Conservation (phyloP, 2,888 invertebrate species). For the Luperina testacea region DNA sequence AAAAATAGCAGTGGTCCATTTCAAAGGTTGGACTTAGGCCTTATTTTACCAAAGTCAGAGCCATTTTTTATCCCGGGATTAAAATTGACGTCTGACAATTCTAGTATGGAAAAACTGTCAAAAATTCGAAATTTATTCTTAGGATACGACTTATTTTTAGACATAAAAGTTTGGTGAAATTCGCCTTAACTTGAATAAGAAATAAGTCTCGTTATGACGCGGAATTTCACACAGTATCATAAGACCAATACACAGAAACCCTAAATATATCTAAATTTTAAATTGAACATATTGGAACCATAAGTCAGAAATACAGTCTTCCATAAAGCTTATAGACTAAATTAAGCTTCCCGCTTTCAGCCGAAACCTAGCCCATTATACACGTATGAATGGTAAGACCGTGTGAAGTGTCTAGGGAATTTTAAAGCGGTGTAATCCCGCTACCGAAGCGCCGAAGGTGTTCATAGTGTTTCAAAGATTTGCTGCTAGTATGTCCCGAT, state of each 20-base stretch:
- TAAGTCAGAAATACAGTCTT: neutral
- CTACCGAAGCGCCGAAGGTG: conserved; percentile 57
- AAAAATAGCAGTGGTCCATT: neutral
- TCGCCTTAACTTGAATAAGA: neutral
- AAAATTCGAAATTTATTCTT: neutral
- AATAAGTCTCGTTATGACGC: neutral
- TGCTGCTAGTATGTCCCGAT: conserved; percentile 30
- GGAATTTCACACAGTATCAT: neutral
- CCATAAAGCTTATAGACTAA: neutral
- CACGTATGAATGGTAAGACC: conserved; percentile 66
- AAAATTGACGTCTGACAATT: neutral
- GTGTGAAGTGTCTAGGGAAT: conserved; percentile 71
- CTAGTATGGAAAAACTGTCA: neutral
- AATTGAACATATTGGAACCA: neutral
- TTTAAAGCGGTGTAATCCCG: conserved; percentile 71
- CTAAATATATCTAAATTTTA: neutral
- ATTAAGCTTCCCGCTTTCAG: conserved; percentile 34
- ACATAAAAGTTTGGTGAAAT: neutral
- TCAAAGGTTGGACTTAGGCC: neutral
- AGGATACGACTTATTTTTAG: neutral
- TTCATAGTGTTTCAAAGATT: conserved; percentile 45
- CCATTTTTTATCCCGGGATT: neutral
- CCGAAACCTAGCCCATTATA: conserved; percentile 44
- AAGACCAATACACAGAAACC: neutral
- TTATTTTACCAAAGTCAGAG: neutral